Evolutionary conservation across 1,140 invertebrate species (phyloP).

Genomic region (Drosophila pseudoobscura): DNA sequence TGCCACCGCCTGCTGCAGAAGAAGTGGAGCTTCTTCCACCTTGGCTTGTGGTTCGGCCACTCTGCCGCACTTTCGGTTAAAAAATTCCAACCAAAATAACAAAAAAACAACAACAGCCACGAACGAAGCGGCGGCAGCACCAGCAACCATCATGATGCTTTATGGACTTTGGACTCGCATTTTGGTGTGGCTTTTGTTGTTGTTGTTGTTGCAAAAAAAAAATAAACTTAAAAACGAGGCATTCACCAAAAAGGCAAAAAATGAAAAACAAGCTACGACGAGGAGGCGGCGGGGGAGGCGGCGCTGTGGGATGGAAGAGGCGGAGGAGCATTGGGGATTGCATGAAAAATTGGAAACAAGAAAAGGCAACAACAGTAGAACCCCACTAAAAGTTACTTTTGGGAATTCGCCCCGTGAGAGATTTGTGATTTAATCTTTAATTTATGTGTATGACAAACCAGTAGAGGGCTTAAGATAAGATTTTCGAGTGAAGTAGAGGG

Average conservation of each 20-base stretch:
- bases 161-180: slow-evolving; percentile 75
- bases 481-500: not conserved
- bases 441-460: too few species aligned
- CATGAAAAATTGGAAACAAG: slow-evolving; percentile 74
- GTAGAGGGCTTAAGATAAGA: too few species aligned
- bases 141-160: slow-evolving; percentile 67
- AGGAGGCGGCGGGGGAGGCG: not conserved
- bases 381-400: slow-evolving; percentile 1
- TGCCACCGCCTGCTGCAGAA: not conserved
- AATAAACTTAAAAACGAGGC: slow-evolving; percentile 33
- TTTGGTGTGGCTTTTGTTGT: slow-evolving; percentile 7
- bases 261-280: slow-evolving; percentile 51
- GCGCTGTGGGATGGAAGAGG: not conserved
- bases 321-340: slow-evolving; percentile 35
- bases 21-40: slow-evolving; percentile 58
- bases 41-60: slow-evolving; percentile 71
- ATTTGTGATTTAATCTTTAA: too few species aligned
- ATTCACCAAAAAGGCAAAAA: slow-evolving; percentile 73
- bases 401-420: too few species aligned
- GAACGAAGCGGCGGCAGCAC: slow-evolving; percentile 29
- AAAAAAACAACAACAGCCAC: slow-evolving; percentile 44
- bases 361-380: slow-evolving; percentile 44
- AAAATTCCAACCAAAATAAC: slow-evolving; percentile 63
- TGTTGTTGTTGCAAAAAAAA: slow-evolving; percentile 35
- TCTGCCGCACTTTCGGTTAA: slow-evolving; percentile 45